Evolutionary conservation across 2,797 vertebrate genomes (phyloP), one percentile per base, ranked within the genome.

Genomic region (Pseudochaenichthys georgianus): DNA sequence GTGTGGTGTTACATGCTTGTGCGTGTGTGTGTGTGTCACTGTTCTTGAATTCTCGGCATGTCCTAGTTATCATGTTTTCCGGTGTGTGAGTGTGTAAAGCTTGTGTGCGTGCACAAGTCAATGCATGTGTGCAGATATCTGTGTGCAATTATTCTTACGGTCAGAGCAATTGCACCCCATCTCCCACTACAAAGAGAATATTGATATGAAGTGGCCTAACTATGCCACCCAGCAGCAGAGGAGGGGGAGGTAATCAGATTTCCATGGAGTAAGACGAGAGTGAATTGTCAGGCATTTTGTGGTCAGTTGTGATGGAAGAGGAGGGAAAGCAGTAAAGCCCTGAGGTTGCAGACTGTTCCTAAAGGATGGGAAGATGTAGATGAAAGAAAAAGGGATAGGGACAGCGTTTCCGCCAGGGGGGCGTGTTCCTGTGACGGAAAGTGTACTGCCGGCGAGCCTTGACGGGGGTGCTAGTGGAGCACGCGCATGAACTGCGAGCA

Each of bases 151-250:
- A 85, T 86, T 88, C 62, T 84, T 87, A 87, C 83, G 75, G 82
- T 87, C 72, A 80, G 54, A 77, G 77, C 79, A 88, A 91, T 89
- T 88, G 84, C 80, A 75, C 82, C 55, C 72, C 57, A 87, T 81
- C 87, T 87, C 81, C 75, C 21, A 41, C 60, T 77, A 88, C 79
- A 89, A 87, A 91, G 81, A 90, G 85, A 90, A 91, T 90, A 91
- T 89, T 91, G 90, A 87, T 86, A 90, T 91, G 90, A 94, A 90
- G 86, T 89, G 86, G 86, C 53, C 74, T 83, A 79, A 86, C 86
- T 89, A 80, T 86, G 74, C 81, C 73, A 65, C 81, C 78, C 52
- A 65, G 61, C 31, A 21, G 70, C 76, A 45, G 41, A 42, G 57
- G 63, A 66, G 84, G 80, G 81, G 78, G 21, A 13, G 73, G 65